Conservation (phyloP, 53 echinoderm and acorn worm genomes). For the Paracentrotus lividus region DNA sequence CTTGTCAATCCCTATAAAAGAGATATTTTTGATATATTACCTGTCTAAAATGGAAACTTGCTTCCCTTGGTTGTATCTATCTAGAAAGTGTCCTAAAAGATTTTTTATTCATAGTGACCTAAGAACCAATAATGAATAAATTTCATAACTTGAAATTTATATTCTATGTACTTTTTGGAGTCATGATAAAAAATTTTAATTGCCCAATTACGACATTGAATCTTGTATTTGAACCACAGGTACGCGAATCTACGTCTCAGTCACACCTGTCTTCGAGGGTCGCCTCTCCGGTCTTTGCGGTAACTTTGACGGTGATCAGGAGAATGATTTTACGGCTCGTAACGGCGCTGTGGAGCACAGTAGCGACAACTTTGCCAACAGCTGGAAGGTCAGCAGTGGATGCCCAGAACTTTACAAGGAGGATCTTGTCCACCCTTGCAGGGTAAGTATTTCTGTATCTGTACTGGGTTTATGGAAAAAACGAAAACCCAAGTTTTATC, state of each 20-base stretch:
- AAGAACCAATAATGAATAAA: too few relatives aligned
- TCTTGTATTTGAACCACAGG: constrained; percentile 65
- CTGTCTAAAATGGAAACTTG: too few relatives aligned
- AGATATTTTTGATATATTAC: not conserved
- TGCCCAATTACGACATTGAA: too few relatives aligned
- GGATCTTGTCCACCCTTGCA: constrained; percentile 81
- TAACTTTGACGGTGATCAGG: constrained; percentile 87
- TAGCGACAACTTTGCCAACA: constrained; percentile 92
- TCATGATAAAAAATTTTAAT: too few relatives aligned
- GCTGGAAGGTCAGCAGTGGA: constrained; percentile 86
- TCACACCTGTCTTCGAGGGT: constrained; percentile 77
- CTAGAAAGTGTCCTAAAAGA: too few relatives aligned
- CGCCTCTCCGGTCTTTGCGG: constrained; percentile 84
- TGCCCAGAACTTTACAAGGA: constrained; percentile 82
- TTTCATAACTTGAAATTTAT: too few relatives aligned
- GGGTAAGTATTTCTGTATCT: constrained; percentile 66
- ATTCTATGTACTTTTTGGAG: too few relatives aligned
- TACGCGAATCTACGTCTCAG: constrained; percentile 83
- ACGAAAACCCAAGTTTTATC: too few relatives aligned
- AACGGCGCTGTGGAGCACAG: constrained; percentile 84
- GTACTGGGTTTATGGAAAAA: too few relatives aligned
- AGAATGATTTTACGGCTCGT: constrained; percentile 89
- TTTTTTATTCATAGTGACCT: too few relatives aligned
- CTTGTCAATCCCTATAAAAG: too few relatives aligned
- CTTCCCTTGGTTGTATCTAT: too few relatives aligned